Percentiles rank a stretch among this genome's conserved stretches.
These are phyloP conservation scores for Urechis unicinctus DNA, from an alignment of 2,888 invertebrate genomes.

Conservation along the genomic window DNA sequence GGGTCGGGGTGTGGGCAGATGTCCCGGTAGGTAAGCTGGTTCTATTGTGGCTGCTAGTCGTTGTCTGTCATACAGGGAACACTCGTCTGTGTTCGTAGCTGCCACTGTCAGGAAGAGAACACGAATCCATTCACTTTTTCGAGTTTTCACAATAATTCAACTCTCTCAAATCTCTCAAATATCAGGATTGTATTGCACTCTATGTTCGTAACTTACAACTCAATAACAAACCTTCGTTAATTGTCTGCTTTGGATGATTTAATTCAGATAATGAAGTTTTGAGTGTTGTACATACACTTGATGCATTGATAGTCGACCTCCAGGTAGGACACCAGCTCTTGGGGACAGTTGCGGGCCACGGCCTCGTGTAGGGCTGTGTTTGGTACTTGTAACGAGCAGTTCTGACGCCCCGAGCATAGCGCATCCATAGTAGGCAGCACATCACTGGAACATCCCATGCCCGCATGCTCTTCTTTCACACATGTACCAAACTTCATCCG, in stretches of 20 bases:
- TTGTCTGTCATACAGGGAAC: not conserved
- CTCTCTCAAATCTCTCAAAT: too few relatives aligned
- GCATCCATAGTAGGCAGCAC: constrained; percentile 7
- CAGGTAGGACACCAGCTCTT: constrained; percentile 17
- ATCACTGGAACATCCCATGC: not conserved
- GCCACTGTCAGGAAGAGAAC: not conserved
- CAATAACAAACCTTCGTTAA: too few relatives aligned
- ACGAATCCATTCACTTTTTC: too few relatives aligned
- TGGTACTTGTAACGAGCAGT: constrained; percentile 10
- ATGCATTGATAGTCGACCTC: constrained; percentile 16
- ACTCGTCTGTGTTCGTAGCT: not conserved
- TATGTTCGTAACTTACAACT: too few relatives aligned
- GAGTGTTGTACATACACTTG: constrained; percentile 10
- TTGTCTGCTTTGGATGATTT: too few relatives aligned
- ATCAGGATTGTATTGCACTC: too few relatives aligned
- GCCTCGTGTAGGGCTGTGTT: constrained; percentile 10
- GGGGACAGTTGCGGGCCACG: constrained; percentile 10
- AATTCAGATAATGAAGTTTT: too few relatives aligned
- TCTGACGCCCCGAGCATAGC: constrained; percentile 14
- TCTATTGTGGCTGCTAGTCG: not conserved
- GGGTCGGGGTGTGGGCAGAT: not conserved
- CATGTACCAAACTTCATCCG: not conserved
- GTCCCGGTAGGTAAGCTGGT: not conserved
- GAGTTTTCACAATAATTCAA: too few relatives aligned
- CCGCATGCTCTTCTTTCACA: not conserved